Evolutionary conservation across 2,113 vertebrate species (phyloP).

Genomic region (Scomber colias): DNA sequence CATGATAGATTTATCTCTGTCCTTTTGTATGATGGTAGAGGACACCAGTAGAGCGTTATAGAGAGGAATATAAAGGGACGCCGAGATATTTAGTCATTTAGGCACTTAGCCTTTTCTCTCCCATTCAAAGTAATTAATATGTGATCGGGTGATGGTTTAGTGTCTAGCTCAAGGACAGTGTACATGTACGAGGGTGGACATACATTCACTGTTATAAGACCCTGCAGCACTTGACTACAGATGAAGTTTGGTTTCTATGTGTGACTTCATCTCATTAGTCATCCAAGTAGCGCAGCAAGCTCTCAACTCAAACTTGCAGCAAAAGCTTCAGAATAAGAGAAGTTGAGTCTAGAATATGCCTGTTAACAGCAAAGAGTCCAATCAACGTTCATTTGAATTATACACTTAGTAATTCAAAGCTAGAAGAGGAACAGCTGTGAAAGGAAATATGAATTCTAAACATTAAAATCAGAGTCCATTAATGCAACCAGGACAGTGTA

Average conservation of each 20-base stretch:
- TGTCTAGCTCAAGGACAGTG: slow-evolving; percentile 2
- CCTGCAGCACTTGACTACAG: background rate
- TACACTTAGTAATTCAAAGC: background rate
- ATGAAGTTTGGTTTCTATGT: background rate
- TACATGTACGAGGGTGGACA: background rate
- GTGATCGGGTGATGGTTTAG: background rate
- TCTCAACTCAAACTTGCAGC: too few relatives aligned
- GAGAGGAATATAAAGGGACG: background rate
- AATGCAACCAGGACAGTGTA: too few relatives aligned
- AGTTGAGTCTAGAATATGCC: background rate
- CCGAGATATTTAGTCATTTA: background rate
- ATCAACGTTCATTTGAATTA: background rate
- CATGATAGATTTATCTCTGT: slow-evolving; percentile 62
- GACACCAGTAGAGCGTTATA: slow-evolving; percentile 52
- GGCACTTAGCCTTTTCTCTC: background rate
- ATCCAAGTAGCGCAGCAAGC: background rate
- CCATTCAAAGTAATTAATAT: background rate
- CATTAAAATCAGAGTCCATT: too few relatives aligned
- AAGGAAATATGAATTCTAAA: background rate
- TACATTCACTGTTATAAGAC: background rate
- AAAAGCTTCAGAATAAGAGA: too few relatives aligned
- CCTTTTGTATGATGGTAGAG: slow-evolving; percentile 53
- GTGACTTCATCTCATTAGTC: background rate
- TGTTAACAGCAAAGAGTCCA: background rate
- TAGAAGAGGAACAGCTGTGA: too few relatives aligned